These are phyloP conservation scores for Rhinolophus sinicus DNA, from an alignment of 2,113 vertebrate species.

Conservation along the genomic window DNA sequence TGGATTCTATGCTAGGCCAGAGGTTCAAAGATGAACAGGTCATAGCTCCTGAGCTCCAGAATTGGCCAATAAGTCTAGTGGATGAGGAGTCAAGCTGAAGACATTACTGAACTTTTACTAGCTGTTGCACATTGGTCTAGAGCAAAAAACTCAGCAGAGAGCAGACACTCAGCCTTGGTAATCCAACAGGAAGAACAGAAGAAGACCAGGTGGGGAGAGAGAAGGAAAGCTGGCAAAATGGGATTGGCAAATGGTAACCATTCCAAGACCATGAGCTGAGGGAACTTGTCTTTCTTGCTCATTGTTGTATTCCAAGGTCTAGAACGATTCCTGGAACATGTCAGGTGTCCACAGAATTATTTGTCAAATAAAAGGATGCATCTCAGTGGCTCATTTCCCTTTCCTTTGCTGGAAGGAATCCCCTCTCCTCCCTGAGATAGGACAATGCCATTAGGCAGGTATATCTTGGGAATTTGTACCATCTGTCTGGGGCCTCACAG, in stretches of 20 bases:
- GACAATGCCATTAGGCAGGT: slow-evolving; percentile 63
- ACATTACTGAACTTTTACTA: neutral
- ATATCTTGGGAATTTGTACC: slow-evolving; percentile 72
- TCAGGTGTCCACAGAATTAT: neutral
- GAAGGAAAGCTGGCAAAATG: neutral
- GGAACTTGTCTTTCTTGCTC: neutral
- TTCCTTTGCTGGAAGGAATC: slow-evolving; percentile 66
- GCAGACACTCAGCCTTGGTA: neutral
- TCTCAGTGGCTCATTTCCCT: neutral
- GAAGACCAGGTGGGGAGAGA: neutral
- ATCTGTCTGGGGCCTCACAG: slow-evolving; percentile 68
- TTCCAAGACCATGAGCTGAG: neutral
- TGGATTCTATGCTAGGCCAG: neutral
- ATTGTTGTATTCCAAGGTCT: neutral
- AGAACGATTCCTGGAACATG: neutral
- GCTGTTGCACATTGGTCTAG: neutral
- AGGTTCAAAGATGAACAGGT: neutral
- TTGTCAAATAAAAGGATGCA: neutral
- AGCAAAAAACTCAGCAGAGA: neutral
- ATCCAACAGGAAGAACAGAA: neutral
- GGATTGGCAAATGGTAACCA: neutral
- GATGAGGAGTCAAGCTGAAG: neutral
- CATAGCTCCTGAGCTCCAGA: neutral
- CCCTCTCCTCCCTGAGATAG: neutral
- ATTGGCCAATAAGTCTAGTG: neutral